Percentiles rank a stretch among this genome's conserved stretches.
These are phyloP conservation scores for Halictus quadricinctus DNA, from an alignment of 2,888 invertebrate genomes.

Conservation along the genomic window DNA sequence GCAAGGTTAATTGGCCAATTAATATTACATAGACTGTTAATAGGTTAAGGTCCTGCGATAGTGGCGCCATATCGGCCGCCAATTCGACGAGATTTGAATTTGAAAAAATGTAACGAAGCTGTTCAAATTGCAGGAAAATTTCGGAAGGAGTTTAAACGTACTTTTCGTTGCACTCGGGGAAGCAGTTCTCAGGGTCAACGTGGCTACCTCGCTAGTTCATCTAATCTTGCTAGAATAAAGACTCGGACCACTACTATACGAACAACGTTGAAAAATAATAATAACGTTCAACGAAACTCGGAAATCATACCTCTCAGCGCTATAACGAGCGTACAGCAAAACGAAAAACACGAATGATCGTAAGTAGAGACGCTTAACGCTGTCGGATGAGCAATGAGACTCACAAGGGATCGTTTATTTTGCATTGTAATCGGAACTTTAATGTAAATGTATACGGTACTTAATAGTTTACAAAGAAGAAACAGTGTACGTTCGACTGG, in stretches of 20 bases:
- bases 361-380: not conserved
- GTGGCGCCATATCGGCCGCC: not conserved
- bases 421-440: conserved; percentile 28
- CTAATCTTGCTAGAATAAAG: conserved; percentile 56
- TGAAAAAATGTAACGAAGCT: not conserved
- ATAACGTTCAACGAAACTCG: conserved; percentile 73
- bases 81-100: not conserved
- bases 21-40: not conserved
- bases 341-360: conserved; percentile 60
- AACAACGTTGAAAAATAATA: conserved; percentile 71
- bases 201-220: conserved; percentile 68
- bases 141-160: conserved; percentile 82
- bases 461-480: conserved; percentile 27
- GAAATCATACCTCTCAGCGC: conserved; percentile 77
- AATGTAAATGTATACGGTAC: conserved; percentile 33
- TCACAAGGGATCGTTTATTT: conserved; percentile 37
- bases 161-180: conserved; percentile 76
- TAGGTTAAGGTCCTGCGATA: not conserved
- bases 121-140: conserved; percentile 81
- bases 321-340: conserved; percentile 62
- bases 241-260: conserved; percentile 65
- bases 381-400: conserved; percentile 8
- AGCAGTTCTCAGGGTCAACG: conserved; percentile 61
- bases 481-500: conserved; percentile 4
- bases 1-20: not conserved